Percentiles rank a stretch among this genome's conserved stretches.
These are phyloP conservation scores for Connochaetes taurinus DNA, from an alignment of 2,113 vertebrate genomes.

Conservation along the genomic window DNA sequence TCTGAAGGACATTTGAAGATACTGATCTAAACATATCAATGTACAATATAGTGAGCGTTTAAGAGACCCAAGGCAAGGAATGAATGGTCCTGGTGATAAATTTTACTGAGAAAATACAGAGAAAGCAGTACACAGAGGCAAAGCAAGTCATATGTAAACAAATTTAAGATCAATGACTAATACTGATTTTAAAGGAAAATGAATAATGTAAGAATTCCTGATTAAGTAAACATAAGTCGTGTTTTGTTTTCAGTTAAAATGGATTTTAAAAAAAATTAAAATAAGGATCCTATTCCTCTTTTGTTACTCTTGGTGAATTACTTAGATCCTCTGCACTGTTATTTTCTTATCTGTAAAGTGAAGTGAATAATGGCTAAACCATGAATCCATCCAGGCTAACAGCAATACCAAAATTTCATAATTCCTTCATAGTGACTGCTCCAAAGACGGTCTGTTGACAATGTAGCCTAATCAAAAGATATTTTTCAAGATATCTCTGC, in stretches of 20 bases:
- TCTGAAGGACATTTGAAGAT: neutral
- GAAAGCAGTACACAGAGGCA: neutral
- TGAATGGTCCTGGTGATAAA: neutral
- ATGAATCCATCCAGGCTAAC: neutral
- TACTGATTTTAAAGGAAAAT: neutral
- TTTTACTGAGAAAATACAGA: neutral
- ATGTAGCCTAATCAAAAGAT: neutral
- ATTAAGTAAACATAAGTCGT: neutral
- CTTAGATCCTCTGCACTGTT: neutral
- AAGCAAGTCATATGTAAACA: neutral
- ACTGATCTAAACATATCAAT: neutral
- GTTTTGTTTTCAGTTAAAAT: neutral
- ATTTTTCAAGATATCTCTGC: neutral
- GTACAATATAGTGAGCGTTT: neutral
- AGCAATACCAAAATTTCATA: neutral
- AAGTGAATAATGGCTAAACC: neutral
- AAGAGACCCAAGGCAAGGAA: neutral
- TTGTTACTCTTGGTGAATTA: neutral
- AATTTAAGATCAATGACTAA: neutral
- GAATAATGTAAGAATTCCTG: neutral
- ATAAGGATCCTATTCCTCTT: neutral
- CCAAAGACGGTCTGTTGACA: neutral
- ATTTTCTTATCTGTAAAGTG: neutral
- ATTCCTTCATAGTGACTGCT: neutral
- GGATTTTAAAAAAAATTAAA: fast-evolving